Evolutionary conservation across 2,888 invertebrate species (phyloP), one percentile per base, ranked within the genome.

Genomic region (Notodonta ziczac): DNA sequence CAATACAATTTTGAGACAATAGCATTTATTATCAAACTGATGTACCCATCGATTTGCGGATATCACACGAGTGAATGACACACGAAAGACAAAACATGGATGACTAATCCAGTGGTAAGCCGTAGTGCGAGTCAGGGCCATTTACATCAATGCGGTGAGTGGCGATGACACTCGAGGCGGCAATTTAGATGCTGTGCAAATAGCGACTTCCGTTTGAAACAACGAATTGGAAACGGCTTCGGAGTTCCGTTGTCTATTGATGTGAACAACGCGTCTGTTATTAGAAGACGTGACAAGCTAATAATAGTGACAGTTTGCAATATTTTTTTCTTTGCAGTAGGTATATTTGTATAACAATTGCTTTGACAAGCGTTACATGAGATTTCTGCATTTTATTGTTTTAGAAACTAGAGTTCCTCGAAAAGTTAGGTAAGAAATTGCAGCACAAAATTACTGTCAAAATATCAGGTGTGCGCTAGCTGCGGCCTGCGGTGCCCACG

Each of bases 101-200:
- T 84, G 85, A 85, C 77, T 84, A 85, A 84, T 79, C 68, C 62
- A 69, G 67, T 68, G 74, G 72, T 84, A 81, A 84, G 81, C 76
- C 73, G 72, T 71, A 73, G 75, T 75, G 69, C 70, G 72, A 78
- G 73, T 76, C 83, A 78, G 77, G 83, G 81, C 75, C 82, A 79
- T 74, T 81, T 78, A 72, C 79, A 83, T 83, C 76, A 78, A 80
- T 72, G 75, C 62, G 74, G 72, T 78, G 80, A 78, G 75, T 62
- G 75, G 72, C 79, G 80, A 78, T 76, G 82, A 69, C 76, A 74
- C 72, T 74, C 70, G 69, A 80, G 80, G 73, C 69, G 74, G 74
- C 84, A 85, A 87, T 88, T 88, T 83, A 85, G 83, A 78, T 73
- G 66, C 72, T 75, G 75, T 73, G 79, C 83, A 86, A 89, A 87